A percentile compares a stretch with the other conserved stretches of the same genome.
These are phyloP conservation scores for Sycobia sp. DNA, from an alignment of 1,140 invertebrate species.

Conservation along the genomic window DNA sequence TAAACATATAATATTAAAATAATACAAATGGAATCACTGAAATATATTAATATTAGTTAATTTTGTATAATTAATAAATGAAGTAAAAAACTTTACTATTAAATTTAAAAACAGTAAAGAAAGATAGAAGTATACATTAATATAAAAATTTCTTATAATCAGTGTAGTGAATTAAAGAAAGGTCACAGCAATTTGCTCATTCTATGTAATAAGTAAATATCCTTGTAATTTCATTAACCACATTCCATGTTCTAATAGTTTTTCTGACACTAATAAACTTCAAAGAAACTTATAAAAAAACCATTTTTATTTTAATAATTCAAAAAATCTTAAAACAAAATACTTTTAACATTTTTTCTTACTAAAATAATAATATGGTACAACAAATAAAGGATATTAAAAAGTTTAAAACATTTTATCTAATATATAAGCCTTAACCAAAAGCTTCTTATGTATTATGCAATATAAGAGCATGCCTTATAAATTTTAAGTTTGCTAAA, in stretches of 20 bases:
- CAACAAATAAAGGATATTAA: no score
- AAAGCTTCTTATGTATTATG: slow-evolving; percentile 15
- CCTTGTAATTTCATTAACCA: slow-evolving; percentile 7
- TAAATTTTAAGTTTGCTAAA: slow-evolving; percentile 7
- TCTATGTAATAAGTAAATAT: background rate
- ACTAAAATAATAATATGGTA: no score
- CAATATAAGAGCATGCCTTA: background rate
- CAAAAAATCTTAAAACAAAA: no score
- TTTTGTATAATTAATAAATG: background rate
- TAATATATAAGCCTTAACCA: no score
- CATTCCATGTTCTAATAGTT: background rate
- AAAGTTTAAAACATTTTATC: no score
- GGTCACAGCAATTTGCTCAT: slow-evolving; percentile 3
- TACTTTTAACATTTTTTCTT: no score
- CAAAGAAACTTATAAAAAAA: no score
- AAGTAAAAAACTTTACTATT: background rate
- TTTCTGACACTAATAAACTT: background rate
- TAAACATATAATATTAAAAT: background rate
- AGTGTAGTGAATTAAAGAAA: background rate
- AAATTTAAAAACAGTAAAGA: no score
- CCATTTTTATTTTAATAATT: no score
- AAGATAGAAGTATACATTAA: no score
- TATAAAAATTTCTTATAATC: no score
- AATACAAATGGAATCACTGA: background rate
- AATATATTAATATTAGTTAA: background rate